Evolutionary conservation across 2,797 vertebrate genomes (phyloP), one percentile per base, ranked within the genome.

Genomic region (Alca torda): DNA sequence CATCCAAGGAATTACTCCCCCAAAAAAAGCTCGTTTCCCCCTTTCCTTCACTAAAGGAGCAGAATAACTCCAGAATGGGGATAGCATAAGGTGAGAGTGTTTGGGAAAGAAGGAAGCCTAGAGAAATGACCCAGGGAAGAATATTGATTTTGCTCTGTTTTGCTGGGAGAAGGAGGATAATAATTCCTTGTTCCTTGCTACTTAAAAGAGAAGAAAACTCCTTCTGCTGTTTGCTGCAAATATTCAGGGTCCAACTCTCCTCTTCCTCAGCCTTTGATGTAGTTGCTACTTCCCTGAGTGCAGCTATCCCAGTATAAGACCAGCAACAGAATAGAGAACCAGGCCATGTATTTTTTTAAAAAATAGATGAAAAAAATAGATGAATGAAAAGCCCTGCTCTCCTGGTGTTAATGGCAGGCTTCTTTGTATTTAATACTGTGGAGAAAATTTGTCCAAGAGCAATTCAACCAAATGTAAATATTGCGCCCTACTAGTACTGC

Each of bases 121-220:
- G 51, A 83, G 23, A 94, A 92, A 90, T 70, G 16, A 67, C 65
- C 19, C 7, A 76, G 56, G 46, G 48, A 87, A 86, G n/a, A 73
- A 76, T 87, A 92, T 82, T 81, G 69, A 92, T 91, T 94, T 91
- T 91, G 16, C 46, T 88, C 79, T 96, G n/a, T 63, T 96, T 91
- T 91, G 23, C 51, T 84, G 56, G 54, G n/a, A 91, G 51, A 76
- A 85, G 43, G 41, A 83, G 41, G 60, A 82, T 63, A 93, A 94
- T 56, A 83, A 88, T 77, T 88, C 50, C 30, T 63, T 56, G 5
- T 81, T 94, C 73, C 81, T 93, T 85, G 64, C 23, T 92, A 67
- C 11, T 57, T 69, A 69, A 48, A 83, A 95, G 85, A 57, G 28
- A 30, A 83, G 28, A 57, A 88, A 81, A 86, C 20, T 88, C 24